Conservation (phyloP, 2,888 invertebrate genomes). For the Drosophila acutilabella region DNA sequence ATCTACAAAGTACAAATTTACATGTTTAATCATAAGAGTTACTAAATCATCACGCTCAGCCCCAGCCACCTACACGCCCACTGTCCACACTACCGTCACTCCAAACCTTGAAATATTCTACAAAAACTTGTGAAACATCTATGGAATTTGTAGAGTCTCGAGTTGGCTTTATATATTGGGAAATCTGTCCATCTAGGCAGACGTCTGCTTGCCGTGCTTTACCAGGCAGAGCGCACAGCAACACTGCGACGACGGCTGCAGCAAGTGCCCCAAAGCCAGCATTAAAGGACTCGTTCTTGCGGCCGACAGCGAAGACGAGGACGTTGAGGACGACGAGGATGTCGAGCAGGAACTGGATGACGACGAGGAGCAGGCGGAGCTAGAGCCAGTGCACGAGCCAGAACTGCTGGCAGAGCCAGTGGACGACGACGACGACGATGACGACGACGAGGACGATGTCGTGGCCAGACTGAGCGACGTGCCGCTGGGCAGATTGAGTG, state of each 20-base stretch:
- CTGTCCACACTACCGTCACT: conserved; percentile 6
- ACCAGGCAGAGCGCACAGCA: conserved; percentile 67
- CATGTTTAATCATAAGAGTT: conserved; percentile 65
- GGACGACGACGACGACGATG: conserved; percentile 3
- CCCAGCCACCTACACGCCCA: conserved; percentile 1
- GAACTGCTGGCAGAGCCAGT: background rate
- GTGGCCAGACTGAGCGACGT: conserved; percentile 51
- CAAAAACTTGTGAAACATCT: too few relatives aligned
- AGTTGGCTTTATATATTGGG: conserved; percentile 25
- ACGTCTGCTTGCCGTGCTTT: conserved; percentile 57
- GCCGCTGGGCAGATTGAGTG: conserved; percentile 57
- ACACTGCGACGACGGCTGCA: conserved; percentile 51
- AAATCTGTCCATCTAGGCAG: conserved; percentile 34
- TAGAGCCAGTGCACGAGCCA: too few relatives aligned
- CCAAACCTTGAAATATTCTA: too few relatives aligned
- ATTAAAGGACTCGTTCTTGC: conserved; percentile 39
- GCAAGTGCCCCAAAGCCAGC: conserved; percentile 45
- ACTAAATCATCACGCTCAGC: conserved; percentile 58
- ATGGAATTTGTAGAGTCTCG: too few relatives aligned
- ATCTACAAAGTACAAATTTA: conserved; percentile 50
- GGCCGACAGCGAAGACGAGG: conserved; percentile 11
- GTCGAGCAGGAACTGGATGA: conserved; percentile 2
- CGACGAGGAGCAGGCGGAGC: conserved; percentile 5
- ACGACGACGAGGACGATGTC: conserved; percentile 22
- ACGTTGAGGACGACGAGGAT: conserved; percentile 17